Evolutionary conservation across 2,797 vertebrate species (phyloP), one percentile per base, ranked within the genome.

Genomic region (Erethizon dorsatum): DNA sequence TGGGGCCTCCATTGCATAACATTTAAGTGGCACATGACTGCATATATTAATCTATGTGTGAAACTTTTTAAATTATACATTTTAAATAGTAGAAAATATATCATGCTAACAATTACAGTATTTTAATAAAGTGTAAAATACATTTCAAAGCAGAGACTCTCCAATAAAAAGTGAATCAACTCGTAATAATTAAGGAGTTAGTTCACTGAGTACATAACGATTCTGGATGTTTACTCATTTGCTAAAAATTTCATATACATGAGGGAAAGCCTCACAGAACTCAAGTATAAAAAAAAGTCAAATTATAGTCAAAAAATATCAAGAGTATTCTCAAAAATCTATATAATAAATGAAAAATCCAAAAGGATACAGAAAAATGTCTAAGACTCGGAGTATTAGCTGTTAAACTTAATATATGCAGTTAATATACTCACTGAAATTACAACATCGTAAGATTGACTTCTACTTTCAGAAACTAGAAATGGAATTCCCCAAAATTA

Each of bases 381-480:
- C 8, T 47, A 77, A 83, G 28, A 33, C 28, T 90, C 75, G 17
- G 20, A 80, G 33, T 37, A 61, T 78, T 88, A 41, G 26, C 59
- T 45, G 18, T 75, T 90, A 73, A 88, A 84, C 67, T 88, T 93
- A 95, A 77, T 45, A 47, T 37, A 24, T 56, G 73, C 83, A 88
- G 78, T 91, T 95, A 93, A 85, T 65, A 80, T 24, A 61, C 8
- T 95, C 7, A 37, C 12, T 77, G 79, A 78, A 79, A 82, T 89
- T 31, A 59, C 54, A 84, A 87, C 33, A 93, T 50, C 80, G 56
- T 50, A 56, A 78, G 33, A 95, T 31, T 96, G n/a, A 80, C 41
- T 94, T 90, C 24, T 15, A 13, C 12, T 90, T 96, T 90, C 56
- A 37, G 37, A 84, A 97, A 67, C 59, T 45, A 90, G 73, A 86